A percentile compares a stretch with the other conserved stretches of the same genome.
phyloP scores from a whole-genome alignment of 35 echinoderm and acorn worm genomes.

The Ptychodera flava region DNA sequence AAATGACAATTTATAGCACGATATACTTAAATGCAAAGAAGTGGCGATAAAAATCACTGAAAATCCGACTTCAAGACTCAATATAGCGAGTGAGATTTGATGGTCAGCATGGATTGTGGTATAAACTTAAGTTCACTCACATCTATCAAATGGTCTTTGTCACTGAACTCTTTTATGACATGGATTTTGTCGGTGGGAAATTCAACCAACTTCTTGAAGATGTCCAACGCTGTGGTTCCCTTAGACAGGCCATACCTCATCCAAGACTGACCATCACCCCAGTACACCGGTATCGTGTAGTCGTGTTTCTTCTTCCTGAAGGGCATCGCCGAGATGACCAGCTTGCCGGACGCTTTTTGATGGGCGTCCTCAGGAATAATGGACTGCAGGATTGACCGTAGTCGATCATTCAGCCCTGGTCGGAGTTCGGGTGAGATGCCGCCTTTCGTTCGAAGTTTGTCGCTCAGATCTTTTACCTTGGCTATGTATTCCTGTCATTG shows the following conservation, averaged over 20 bases:
- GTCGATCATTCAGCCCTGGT: neutral
- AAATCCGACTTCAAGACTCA: no score
- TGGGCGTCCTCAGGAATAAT: neutral
- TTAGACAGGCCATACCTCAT: neutral
- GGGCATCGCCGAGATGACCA: neutral
- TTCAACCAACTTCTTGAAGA: neutral
- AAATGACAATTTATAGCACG: no score
- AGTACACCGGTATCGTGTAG: neutral
- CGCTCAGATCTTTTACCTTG: neutral
- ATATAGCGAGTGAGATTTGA: no score
- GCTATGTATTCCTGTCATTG: neutral
- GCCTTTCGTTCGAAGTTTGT: neutral
- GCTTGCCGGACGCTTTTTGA: neutral
- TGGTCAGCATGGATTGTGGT: no score
- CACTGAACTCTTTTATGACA: neutral
- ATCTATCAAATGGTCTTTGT: neutral
- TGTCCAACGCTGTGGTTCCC: neutral
- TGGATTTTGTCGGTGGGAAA: neutral
- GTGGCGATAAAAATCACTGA: no score
- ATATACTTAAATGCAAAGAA: no score
- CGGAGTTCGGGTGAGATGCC: neutral
- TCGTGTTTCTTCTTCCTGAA: neutral
- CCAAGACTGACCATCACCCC: neutral
- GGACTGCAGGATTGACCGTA: neutral
- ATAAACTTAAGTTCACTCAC: no score